Evolutionary conservation across 2,888 invertebrate genomes (phyloP).

Genomic region (Herminia tarsipennalis): DNA sequence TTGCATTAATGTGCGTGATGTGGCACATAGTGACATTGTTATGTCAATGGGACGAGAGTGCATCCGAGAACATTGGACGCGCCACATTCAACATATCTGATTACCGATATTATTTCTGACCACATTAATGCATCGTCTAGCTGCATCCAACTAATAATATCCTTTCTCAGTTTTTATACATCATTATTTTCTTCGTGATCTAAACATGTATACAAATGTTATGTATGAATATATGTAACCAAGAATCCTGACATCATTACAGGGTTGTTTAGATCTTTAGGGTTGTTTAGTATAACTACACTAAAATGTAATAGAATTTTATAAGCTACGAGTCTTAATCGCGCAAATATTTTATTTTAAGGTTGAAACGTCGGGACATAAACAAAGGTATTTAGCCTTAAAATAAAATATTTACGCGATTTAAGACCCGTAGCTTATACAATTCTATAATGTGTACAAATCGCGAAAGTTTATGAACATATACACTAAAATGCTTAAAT

Average conservation of each 20-base stretch:
- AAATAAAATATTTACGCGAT: too few species aligned
- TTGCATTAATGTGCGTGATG: constrained; percentile 24
- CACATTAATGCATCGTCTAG: constrained; percentile 38
- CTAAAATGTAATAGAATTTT: too few species aligned
- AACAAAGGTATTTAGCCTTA: too few species aligned
- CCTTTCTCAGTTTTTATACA: constrained; percentile 40
- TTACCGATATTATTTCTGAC: constrained; percentile 51
- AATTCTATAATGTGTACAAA: too few species aligned
- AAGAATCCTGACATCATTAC: constrained; percentile 22
- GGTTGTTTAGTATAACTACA: too few species aligned
- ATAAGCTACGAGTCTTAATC: too few species aligned
- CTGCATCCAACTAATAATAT: constrained; percentile 42
- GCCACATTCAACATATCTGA: constrained; percentile 44
- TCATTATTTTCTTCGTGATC: constrained; percentile 40
- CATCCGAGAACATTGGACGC: constrained; percentile 44
- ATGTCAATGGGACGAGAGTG: constrained; percentile 51
- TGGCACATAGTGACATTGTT: constrained; percentile 30
- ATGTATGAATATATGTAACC: too few species aligned
- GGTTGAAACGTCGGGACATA: too few species aligned
- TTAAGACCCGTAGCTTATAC: too few species aligned
- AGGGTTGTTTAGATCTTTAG: background rate
- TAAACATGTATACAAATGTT: constrained; percentile 39
- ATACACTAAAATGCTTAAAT: too few species aligned
- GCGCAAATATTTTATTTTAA: too few species aligned
- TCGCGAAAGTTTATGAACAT: too few species aligned